Percentiles rank a stretch among this genome's conserved stretches.
These are phyloP conservation scores for Podarcis lilfordi DNA, from an alignment of 2,797 vertebrate species.

Conservation along the genomic window DNA sequence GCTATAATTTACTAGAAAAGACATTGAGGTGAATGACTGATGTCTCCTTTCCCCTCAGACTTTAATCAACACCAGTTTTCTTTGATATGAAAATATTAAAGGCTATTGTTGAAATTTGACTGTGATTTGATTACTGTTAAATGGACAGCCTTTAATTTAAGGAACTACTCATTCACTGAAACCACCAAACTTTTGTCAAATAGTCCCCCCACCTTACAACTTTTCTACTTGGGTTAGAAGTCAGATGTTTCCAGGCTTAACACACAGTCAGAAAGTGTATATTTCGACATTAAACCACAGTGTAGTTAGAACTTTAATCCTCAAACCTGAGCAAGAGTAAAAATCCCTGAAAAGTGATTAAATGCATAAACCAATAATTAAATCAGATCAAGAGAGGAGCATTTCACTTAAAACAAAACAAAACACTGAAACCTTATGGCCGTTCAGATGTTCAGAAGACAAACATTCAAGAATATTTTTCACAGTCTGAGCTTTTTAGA, in stretches of 20 bases:
- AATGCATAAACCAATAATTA: conserved; percentile 46
- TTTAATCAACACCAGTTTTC: background rate
- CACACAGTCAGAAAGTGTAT: conserved; percentile 38
- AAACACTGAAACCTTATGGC: conserved; percentile 47
- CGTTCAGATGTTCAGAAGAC: conserved; percentile 31
- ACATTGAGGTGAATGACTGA: background rate
- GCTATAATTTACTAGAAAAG: background rate
- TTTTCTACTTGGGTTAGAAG: background rate
- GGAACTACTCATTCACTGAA: conserved; percentile 24
- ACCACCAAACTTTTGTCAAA: conserved; percentile 4
- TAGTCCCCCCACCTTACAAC: background rate
- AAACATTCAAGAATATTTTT: conserved; percentile 55
- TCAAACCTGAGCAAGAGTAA: conserved; percentile 15
- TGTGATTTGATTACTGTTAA: conserved; percentile 14
- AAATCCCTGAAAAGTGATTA: conserved; percentile 49
- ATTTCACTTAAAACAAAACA: conserved; percentile 58
- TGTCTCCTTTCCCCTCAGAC: background rate
- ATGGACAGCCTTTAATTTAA: conserved; percentile 13
- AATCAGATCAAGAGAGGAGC: conserved; percentile 51
- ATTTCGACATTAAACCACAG: conserved; percentile 32
- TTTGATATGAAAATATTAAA: background rate
- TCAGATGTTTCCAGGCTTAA: conserved; percentile 37
- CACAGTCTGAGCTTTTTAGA: conserved; percentile 51
- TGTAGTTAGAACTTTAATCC: conserved; percentile 35
- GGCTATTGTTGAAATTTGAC: background rate